Conservation (phyloP, 2,888 invertebrate genomes). For the Ellobium chinense region DNA sequence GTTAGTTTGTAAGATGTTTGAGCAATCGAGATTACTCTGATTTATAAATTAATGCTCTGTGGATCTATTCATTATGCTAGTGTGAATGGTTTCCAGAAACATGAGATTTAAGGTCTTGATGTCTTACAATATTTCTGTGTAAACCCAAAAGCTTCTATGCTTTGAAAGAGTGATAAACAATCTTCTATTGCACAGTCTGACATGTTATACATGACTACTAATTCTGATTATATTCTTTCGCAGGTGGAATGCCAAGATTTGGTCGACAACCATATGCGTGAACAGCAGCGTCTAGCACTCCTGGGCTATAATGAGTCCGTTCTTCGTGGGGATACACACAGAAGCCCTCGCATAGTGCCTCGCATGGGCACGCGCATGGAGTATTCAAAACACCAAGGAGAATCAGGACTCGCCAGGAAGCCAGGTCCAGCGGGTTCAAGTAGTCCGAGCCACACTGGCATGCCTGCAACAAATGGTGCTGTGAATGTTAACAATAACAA, state of each 20-base stretch:
- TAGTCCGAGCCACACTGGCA: constrained; percentile 39
- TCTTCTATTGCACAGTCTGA: background rate
- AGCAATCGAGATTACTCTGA: no score
- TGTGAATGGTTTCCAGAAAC: no score
- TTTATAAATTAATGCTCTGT: no score
- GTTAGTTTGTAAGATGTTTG: no score
- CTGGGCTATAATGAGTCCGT: constrained; percentile 43
- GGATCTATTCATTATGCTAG: no score
- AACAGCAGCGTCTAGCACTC: constrained; percentile 48
- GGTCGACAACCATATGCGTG: constrained; percentile 75
- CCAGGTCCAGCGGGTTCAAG: constrained; percentile 3
- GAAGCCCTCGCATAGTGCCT: constrained; percentile 73
- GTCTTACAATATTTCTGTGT: no score
- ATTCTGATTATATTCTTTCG: background rate
- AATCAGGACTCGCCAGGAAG: constrained; percentile 9
- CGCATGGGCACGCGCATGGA: constrained; percentile 77
- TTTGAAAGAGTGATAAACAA: background rate
- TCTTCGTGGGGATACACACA: constrained; percentile 57
- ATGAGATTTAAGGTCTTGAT: no score
- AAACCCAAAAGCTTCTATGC: background rate
- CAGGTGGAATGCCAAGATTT: constrained; percentile 81
- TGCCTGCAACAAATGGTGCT: constrained; percentile 26
- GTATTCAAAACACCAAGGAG: constrained; percentile 67
- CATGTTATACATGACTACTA: no score
- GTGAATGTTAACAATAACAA: background rate